A percentile compares a stretch with the other conserved stretches of the same genome.
phyloP scores from a whole-genome alignment of 2,113 vertebrate species.

The Manacus vitellinus region DNA sequence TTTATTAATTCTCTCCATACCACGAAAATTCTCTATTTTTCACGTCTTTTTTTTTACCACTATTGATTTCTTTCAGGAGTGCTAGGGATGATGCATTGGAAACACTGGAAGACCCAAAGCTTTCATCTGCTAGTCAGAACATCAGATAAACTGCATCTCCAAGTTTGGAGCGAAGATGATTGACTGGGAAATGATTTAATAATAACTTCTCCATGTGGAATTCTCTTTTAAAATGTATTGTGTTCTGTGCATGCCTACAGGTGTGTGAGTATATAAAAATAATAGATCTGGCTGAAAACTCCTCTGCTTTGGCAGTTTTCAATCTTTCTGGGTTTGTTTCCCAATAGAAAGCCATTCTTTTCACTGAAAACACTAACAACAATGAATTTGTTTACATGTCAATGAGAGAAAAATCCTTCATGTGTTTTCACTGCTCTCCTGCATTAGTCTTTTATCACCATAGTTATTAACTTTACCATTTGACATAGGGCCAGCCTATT shows the following conservation, averaged over 20 bases:
- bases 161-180: constrained; percentile 25
- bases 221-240: constrained; percentile 45
- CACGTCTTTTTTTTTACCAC: background rate
- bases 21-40: constrained; percentile 34
- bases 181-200: constrained; percentile 58
- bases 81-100: background rate
- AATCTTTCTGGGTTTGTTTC: constrained; percentile 35
- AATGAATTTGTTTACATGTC: constrained; percentile 32
- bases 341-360: constrained; percentile 17
- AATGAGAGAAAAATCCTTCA: background rate
- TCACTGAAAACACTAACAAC: background rate
- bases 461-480: background rate
- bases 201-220: constrained; percentile 35
- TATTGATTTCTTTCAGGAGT: constrained; percentile 3
- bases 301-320: constrained; percentile 39
- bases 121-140: constrained; percentile 21
- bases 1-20: constrained; percentile 20
- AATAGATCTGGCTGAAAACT: constrained; percentile 31
- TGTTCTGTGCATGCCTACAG: constrained; percentile 34
- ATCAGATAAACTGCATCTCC: background rate
- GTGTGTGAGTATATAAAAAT: constrained; percentile 43
- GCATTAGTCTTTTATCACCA: background rate
- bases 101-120: constrained; percentile 11
- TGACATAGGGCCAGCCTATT: background rate
- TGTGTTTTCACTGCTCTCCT: background rate